A percentile compares a stretch with the other conserved stretches of the same genome.
These are phyloP conservation scores for Rhagium mordax DNA, from an alignment of 2,888 invertebrate species.

Conservation along the genomic window DNA sequence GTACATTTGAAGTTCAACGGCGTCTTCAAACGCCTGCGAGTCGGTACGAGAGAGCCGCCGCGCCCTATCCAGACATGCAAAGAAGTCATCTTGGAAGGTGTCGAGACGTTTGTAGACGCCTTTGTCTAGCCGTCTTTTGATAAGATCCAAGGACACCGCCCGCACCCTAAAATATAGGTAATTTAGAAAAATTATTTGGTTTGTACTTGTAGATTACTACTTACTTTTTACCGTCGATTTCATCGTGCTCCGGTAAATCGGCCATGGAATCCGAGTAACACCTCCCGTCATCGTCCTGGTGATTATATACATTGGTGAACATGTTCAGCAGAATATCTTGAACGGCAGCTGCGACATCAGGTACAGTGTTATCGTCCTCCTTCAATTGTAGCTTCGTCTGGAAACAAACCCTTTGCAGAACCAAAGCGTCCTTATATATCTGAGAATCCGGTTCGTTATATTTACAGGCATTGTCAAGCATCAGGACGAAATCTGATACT, in stretches of 20 bases:
- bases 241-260: slow-evolving; percentile 92
- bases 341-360: slow-evolving; percentile 90
- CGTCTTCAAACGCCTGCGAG: slow-evolving; percentile 94
- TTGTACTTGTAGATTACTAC: slow-evolving; percentile 42
- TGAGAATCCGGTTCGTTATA: slow-evolving; percentile 98
- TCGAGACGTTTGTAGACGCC: slow-evolving; percentile 95
- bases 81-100: slow-evolving; percentile 96
- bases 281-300: slow-evolving; percentile 96
- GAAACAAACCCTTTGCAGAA: slow-evolving; percentile 91
- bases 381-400: slow-evolving; percentile 92
- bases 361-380: slow-evolving; percentile 86
- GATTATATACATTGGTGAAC: slow-evolving; percentile 95
- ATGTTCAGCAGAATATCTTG: slow-evolving; percentile 92
- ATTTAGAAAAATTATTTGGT: slow-evolving; percentile 4
- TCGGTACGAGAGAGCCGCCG: slow-evolving; percentile 91
- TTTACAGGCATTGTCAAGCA: slow-evolving; percentile 98
- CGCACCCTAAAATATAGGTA: slow-evolving; percentile 74
- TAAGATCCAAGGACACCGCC: slow-evolving; percentile 91
- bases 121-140: slow-evolving; percentile 93
- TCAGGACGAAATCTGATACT: slow-evolving; percentile 89
- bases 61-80: slow-evolving; percentile 92
- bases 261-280: slow-evolving; percentile 97
- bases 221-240: slow-evolving; percentile 78
- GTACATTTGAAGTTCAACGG: slow-evolving; percentile 92
- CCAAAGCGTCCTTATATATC: slow-evolving; percentile 96